A percentile compares a stretch with the other conserved stretches of the same genome.
Evolutionary conservation across 2,113 vertebrate genomes (phyloP).

Genomic region (Sula dactylatra): DNA sequence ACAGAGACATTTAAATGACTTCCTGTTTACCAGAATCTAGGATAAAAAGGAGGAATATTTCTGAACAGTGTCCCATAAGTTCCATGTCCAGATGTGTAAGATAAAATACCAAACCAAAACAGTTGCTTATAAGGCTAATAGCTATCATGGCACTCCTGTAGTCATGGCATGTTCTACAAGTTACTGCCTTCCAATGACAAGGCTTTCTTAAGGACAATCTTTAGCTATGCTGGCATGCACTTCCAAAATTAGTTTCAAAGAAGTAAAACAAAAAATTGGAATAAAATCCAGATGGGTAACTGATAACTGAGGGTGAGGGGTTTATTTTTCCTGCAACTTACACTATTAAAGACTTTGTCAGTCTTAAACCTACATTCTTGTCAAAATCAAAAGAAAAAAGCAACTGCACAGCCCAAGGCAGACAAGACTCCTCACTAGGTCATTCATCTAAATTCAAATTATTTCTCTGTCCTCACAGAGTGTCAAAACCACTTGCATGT

Average conservation of each 20-base stretch:
- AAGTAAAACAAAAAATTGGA: accelerated
- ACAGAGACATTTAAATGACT: background rate
- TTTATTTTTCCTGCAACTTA: background rate
- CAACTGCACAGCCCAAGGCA: background rate
- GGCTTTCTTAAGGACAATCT: background rate
- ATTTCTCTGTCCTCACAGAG: background rate
- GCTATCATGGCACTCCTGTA: background rate
- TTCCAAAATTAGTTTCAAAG: background rate
- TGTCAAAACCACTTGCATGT: background rate
- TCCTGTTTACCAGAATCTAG: background rate
- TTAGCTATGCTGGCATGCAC: background rate
- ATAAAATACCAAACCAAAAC: background rate
- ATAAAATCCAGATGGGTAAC: background rate
- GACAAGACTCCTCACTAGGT: background rate
- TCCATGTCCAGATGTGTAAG: background rate
- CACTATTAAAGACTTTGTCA: background rate
- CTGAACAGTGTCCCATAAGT: background rate
- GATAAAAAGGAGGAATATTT: background rate
- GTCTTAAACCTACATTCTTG: background rate
- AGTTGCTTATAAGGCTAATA: background rate
- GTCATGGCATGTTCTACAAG: background rate
- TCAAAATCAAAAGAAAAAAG: background rate
- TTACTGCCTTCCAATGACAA: background rate
- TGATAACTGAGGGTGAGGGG: background rate
- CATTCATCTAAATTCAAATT: background rate